Evolutionary conservation across 2,888 invertebrate species (phyloP).

Genomic region (Mythimna impura): DNA sequence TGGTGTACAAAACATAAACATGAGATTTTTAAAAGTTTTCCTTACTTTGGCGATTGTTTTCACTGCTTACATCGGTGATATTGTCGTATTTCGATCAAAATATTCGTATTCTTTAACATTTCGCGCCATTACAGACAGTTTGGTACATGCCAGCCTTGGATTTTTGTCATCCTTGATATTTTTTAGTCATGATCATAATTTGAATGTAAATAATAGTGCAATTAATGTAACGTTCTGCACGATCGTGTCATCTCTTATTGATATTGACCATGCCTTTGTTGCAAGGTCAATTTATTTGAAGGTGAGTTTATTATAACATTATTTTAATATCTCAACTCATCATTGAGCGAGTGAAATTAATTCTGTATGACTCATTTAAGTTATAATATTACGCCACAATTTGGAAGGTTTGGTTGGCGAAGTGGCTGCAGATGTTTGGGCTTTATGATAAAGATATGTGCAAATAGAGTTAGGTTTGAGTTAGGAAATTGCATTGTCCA

Average conservation of each 20-base stretch:
- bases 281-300: conserved; percentile 81
- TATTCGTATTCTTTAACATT: conserved; percentile 76
- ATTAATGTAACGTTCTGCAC: conserved; percentile 79
- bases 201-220: conserved; percentile 66
- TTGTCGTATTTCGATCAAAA: conserved; percentile 81
- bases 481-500: no score
- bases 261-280: conserved; percentile 83
- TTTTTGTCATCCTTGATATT: conserved; percentile 79
- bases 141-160: conserved; percentile 79
- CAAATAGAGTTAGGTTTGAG: no score
- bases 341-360: not conserved
- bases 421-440: no score
- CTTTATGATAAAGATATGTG: no score
- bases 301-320: conserved; percentile 69
- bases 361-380: not conserved
- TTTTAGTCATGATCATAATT: conserved; percentile 73
- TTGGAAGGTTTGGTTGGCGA: no score
- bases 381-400: no score
- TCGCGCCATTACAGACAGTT: conserved; percentile 78
- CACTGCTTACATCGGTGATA: conserved; percentile 79
- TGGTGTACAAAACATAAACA: conserved; percentile 54
- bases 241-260: conserved; percentile 79
- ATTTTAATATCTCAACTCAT: not conserved
- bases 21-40: conserved; percentile 74
- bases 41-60: conserved; percentile 71